These are phyloP conservation scores for Hylyphantes graminicola DNA, from an alignment of 1,140 invertebrate genomes.

Conservation along the genomic window DNA sequence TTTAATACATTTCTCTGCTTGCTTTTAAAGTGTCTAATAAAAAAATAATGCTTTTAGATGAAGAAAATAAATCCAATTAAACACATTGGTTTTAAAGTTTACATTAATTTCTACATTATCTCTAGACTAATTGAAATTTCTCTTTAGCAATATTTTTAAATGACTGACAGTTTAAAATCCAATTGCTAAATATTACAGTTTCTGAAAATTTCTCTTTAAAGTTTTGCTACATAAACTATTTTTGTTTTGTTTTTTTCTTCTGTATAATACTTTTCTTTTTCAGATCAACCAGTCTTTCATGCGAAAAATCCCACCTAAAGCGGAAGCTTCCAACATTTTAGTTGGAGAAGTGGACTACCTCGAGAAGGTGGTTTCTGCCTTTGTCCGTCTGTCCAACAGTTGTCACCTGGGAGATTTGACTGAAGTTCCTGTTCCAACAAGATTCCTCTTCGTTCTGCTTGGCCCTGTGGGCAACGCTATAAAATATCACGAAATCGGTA, in stretches of 20 bases:
- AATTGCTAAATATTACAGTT: not conserved
- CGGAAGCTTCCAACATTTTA: conserved; percentile 68
- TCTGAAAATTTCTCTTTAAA: not conserved
- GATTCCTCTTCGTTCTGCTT: conserved; percentile 67
- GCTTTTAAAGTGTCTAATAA: no score
- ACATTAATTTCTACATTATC: no score
- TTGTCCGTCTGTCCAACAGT: conserved; percentile 65
- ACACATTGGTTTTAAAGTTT: no score
- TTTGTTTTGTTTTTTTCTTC: not conserved
- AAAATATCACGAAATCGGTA: conserved; percentile 65
- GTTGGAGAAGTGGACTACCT: conserved; percentile 66
- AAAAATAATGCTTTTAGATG: no score
- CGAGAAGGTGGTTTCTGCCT: conserved; percentile 64
- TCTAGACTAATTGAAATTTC: no score
- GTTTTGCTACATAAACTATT: not conserved
- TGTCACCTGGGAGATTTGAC: conserved; percentile 65
- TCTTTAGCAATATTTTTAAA: not conserved
- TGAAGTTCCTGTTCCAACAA: conserved; percentile 66
- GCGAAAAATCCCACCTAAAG: conserved; percentile 66
- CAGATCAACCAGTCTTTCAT: conserved; percentile 65
- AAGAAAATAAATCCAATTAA: no score
- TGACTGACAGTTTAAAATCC: not conserved
- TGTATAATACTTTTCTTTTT: not conserved
- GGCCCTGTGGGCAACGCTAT: conserved; percentile 62
- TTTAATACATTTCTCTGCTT: no score